Percentiles rank a stretch among this genome's conserved stretches.
phyloP scores from a whole-genome alignment of 2,888 invertebrate genomes.

The Morinoia aosen region DNA sequence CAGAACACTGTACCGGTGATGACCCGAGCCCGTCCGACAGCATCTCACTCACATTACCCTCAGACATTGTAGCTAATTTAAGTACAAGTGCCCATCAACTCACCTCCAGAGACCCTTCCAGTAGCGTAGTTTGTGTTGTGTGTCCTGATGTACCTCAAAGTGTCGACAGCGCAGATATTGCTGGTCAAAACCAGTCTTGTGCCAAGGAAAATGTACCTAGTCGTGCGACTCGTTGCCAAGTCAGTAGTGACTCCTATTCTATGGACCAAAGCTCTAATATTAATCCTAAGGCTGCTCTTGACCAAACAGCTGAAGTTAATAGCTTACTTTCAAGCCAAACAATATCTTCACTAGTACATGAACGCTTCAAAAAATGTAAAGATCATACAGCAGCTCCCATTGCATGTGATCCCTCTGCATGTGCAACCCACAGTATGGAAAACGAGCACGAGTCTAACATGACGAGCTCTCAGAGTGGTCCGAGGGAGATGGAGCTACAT shows the following conservation, averaged over 20 bases:
- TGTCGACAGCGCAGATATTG: background rate
- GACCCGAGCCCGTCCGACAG: conserved; percentile 1
- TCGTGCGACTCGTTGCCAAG: background rate
- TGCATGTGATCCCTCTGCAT: background rate
- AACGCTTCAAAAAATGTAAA: conserved; percentile 16
- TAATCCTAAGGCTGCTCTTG: background rate
- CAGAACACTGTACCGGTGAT: background rate
- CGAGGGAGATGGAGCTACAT: background rate
- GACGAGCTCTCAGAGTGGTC: background rate
- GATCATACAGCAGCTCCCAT: background rate
- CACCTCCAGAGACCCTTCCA: background rate
- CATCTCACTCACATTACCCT: background rate
- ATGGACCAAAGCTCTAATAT: background rate
- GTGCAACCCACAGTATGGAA: background rate
- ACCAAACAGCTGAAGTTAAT: background rate
- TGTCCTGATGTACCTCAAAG: background rate
- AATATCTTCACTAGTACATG: background rate
- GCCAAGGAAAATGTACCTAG: background rate
- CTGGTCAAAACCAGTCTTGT: background rate
- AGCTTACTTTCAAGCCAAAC: background rate
- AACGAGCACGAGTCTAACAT: background rate
- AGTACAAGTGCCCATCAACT: background rate
- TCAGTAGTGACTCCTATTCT: background rate
- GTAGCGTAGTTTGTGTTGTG: background rate
- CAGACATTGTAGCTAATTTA: background rate